Conservation (phyloP, 2,888 invertebrate genomes). For the Eilema depressum region DNA sequence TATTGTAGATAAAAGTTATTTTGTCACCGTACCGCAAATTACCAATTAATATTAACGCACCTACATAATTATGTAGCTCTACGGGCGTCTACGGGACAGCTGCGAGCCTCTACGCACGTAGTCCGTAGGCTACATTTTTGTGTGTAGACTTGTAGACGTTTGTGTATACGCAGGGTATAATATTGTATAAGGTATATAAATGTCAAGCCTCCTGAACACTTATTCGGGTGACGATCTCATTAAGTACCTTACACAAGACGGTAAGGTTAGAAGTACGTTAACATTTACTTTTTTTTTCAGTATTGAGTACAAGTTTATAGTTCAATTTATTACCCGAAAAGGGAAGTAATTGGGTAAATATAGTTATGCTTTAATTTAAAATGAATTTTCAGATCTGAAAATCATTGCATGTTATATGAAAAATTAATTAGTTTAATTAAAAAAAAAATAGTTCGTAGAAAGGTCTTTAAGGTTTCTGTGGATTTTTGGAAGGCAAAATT, state of each 20-base stretch:
- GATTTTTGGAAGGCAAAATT: no score
- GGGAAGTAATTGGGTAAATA: no score
- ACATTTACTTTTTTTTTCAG: neutral
- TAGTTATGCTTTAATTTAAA: no score
- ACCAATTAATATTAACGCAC: constrained; percentile 49
- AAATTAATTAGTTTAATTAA: no score
- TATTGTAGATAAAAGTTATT: neutral
- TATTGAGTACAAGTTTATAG: neutral
- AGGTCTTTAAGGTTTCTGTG: no score
- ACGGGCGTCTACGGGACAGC: constrained; percentile 56
- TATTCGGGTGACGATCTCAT: constrained; percentile 10
- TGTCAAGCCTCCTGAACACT: constrained; percentile 13
- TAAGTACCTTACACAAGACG: neutral
- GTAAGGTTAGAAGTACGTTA: constrained; percentile 4
- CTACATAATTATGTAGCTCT: constrained; percentile 45
- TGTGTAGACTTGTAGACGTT: constrained; percentile 60
- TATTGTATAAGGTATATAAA: constrained; percentile 19
- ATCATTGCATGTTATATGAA: no score
- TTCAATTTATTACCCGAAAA: no score
- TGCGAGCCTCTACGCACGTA: constrained; percentile 65
- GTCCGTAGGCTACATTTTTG: constrained; percentile 60
- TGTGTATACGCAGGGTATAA: constrained; percentile 39
- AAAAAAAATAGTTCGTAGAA: no score
- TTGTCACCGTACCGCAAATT: constrained; percentile 40
- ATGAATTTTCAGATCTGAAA: no score